Evolutionary conservation across 1,140 invertebrate species (phyloP).

Genomic region (Diuraphis noxia): DNA sequence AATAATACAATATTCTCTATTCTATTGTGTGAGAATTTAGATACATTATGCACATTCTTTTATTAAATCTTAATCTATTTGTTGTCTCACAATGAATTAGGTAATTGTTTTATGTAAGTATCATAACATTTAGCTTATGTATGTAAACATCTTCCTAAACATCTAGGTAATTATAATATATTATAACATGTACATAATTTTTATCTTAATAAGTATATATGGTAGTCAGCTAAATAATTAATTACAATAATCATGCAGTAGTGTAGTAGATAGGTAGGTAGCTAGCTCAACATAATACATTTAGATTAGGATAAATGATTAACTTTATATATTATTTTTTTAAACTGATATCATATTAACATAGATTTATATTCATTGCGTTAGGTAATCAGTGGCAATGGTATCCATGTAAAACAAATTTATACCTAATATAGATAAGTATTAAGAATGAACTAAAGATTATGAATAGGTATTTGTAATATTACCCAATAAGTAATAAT

Average conservation of each 20-base stretch:
- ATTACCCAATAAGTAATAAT: neutral
- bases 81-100: neutral
- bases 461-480: neutral
- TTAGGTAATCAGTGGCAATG: neutral
- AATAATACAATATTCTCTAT: neutral
- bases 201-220: neutral
- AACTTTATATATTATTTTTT: neutral
- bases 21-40: neutral
- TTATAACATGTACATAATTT: neutral
- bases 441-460: neutral
- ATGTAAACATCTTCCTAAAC: neutral
- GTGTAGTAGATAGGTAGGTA: neutral
- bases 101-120: neutral
- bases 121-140: neutral
- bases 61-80: neutral
- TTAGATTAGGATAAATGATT: neutral
- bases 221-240: neutral
- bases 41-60: neutral
- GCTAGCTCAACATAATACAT: neutral
- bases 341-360: neutral
- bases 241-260: neutral
- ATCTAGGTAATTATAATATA: conserved; percentile 12
- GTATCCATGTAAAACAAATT: neutral
- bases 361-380: neutral
- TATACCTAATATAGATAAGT: neutral